Evolutionary conservation across 1,140 invertebrate species (phyloP).

Genomic region (Triops cancriformis): DNA sequence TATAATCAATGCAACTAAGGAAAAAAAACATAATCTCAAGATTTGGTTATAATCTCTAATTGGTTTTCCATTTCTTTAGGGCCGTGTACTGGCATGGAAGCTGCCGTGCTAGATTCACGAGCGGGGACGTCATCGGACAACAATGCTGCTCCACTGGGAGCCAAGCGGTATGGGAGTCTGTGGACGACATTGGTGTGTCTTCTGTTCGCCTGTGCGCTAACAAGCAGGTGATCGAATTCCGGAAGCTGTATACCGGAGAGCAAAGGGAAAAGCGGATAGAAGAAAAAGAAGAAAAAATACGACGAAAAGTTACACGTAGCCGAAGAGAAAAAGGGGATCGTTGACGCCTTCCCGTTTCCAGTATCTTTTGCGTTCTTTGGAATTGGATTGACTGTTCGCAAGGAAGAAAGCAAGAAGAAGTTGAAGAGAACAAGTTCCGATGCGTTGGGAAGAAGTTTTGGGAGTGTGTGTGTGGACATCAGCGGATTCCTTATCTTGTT

Average conservation of each 20-base stretch:
- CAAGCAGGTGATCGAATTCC: constrained; percentile 8
- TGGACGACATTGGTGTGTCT: constrained; percentile 5
- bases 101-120: constrained; percentile 20
- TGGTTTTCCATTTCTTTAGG: constrained; percentile 11
- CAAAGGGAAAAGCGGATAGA: neutral
- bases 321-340: neutral
- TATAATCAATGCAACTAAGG: neutral
- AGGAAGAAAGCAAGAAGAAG: neutral
- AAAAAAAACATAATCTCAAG: neutral
- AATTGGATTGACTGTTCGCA: neutral
- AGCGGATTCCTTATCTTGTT: constrained; percentile 5
- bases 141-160: constrained; percentile 25
- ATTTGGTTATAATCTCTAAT: neutral
- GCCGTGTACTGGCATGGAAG: constrained; percentile 25
- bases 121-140: constrained; percentile 19
- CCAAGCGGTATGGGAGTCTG: constrained; percentile 1
- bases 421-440: neutral
- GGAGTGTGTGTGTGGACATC: neutral
- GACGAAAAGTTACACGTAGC: too few relatives aligned
- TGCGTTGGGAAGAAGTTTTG: neutral
- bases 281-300: too few relatives aligned
- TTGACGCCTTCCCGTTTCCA: neutral
- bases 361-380: neutral
- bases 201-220: neutral
- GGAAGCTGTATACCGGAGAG: neutral